Conservation (phyloP, 2,113 vertebrate species). For the Myotis brandtii region DNA sequence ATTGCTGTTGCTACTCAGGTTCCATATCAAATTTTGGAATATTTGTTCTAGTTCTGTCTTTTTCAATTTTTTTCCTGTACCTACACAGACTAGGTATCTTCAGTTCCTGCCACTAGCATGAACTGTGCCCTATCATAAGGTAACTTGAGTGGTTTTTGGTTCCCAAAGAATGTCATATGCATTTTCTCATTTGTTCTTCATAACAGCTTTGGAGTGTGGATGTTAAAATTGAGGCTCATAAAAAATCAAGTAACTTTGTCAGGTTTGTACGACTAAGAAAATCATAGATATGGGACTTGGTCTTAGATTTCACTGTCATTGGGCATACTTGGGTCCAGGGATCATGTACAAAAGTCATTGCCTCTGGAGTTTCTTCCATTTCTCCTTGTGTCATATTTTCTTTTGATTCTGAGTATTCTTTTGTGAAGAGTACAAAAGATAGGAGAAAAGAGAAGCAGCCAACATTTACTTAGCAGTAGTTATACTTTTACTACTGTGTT, state of each 20-base stretch:
- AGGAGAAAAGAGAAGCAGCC: not conserved
- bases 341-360: not conserved
- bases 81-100: not conserved
- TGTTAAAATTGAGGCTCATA: not conserved
- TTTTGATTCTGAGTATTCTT: not conserved
- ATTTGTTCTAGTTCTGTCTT: not conserved
- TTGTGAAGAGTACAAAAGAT: not conserved
- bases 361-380: not conserved
- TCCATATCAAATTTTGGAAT: not conserved
- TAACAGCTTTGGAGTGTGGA: not conserved
- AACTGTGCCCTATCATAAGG: not conserved
- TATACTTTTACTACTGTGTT: not conserved
- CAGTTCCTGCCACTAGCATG: not conserved
- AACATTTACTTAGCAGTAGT: not conserved
- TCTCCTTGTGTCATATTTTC: not conserved
- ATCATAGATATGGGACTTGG: not conserved
- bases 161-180: not conserved
- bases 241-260: constrained; percentile 2
- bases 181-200: not conserved
- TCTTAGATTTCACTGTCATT: not conserved
- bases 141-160: not conserved
- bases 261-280: not conserved
- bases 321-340: not conserved
- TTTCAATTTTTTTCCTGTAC: not conserved
- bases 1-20: not conserved